Evolutionary conservation across 2,113 vertebrate genomes (phyloP).

Genomic region (Piaya cayana): DNA sequence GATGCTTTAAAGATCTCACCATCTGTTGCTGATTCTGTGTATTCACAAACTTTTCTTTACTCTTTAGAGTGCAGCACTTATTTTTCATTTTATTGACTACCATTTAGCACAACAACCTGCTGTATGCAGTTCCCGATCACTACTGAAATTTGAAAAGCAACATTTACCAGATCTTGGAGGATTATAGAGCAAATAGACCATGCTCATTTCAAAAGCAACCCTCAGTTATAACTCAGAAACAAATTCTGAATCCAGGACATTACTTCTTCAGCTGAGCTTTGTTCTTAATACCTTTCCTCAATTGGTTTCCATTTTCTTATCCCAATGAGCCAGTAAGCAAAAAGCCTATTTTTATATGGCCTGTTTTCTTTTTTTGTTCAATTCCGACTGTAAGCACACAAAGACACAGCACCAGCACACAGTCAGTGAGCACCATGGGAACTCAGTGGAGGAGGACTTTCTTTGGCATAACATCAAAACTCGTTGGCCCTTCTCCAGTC

Average conservation of each 20-base stretch:
- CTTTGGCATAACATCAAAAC: not conserved
- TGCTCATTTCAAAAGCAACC: not conserved
- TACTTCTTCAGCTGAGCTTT: not conserved
- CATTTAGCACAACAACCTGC: not conserved
- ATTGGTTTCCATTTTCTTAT: not conserved
- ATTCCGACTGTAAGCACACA: accelerated
- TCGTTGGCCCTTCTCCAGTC: not conserved
- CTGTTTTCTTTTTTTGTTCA: not conserved
- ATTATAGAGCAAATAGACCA: not conserved
- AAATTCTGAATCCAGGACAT: not conserved
- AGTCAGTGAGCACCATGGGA: not conserved
- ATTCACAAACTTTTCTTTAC: not conserved
- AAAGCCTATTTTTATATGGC: not conserved
- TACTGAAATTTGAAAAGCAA: not conserved
- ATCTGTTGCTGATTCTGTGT: not conserved
- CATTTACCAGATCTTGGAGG: not conserved
- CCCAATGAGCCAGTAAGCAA: not conserved
- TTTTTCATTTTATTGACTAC: not conserved
- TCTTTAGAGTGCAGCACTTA: not conserved
- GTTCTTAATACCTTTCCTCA: not conserved
- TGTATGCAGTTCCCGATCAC: not conserved
- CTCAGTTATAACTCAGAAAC: not conserved
- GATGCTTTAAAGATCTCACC: not conserved
- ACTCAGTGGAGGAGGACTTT: not conserved
- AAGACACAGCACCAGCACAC: not conserved